Percentiles rank a stretch among this genome's conserved stretches.
These are phyloP conservation scores for Salmo trutta DNA, from an alignment of 2,797 vertebrate species.

Conservation along the genomic window DNA sequence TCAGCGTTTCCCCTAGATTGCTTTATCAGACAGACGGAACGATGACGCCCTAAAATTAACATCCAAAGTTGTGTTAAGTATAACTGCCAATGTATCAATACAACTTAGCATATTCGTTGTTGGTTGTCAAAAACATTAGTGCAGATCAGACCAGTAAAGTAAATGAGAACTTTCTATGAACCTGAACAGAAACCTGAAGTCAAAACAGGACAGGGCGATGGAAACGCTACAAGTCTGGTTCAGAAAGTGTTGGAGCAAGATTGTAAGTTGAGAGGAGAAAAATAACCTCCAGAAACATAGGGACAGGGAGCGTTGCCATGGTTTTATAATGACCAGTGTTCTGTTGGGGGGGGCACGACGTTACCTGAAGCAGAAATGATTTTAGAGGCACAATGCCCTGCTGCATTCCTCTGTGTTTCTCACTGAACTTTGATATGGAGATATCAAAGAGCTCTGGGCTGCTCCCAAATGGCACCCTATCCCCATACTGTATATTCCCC, in stretches of 20 bases:
- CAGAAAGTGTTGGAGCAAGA: conserved; percentile 21
- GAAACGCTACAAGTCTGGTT: conserved; percentile 17
- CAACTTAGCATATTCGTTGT: too few species aligned
- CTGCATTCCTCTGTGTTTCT: conserved; percentile 29
- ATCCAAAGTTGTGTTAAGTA: background rate
- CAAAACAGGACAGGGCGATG: conserved; percentile 6
- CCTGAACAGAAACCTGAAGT: conserved; percentile 14
- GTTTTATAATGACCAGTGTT: conserved; percentile 54
- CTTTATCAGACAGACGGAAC: background rate
- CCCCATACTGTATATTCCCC: background rate
- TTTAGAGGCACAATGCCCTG: conserved; percentile 66
- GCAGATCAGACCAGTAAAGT: background rate
- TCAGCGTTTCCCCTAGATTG: background rate
- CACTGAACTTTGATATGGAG: conserved; percentile 74
- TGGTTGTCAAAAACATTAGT: background rate
- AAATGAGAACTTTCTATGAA: background rate
- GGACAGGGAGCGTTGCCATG: conserved; percentile 44
- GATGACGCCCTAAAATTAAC: background rate
- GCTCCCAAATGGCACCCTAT: background rate
- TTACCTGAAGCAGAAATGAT: conserved; percentile 61
- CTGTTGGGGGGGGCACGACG: conserved; percentile 30
- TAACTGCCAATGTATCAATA: background rate
- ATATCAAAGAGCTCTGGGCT: conserved; percentile 70
- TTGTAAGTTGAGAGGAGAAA: conserved; percentile 53
- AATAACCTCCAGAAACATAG: conserved; percentile 31